Evolutionary conservation across 2,113 vertebrate species (phyloP).

Genomic region (Elephas maximus): DNA sequence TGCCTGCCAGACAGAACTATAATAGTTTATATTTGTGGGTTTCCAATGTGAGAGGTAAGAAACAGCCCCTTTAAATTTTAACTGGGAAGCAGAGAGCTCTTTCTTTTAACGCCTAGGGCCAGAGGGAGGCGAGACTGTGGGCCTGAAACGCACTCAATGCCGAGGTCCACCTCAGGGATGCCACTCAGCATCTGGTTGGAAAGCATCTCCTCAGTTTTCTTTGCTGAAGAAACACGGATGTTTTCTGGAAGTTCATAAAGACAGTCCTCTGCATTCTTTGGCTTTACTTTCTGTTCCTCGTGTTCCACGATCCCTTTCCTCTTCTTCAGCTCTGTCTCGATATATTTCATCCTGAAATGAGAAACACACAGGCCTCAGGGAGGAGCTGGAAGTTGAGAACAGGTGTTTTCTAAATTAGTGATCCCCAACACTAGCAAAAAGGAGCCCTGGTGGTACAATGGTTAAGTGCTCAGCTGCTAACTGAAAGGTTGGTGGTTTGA

Average conservation of each 20-base stretch:
- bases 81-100: neutral
- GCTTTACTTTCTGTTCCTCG: conserved; percentile 95
- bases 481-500: neutral
- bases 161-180: conserved; percentile 98
- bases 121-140: rapidly evolving
- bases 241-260: conserved; percentile 97
- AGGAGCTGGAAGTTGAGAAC: neutral
- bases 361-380: neutral
- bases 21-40: neutral
- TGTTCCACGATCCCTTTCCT: conserved; percentile 97
- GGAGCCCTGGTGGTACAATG: neutral
- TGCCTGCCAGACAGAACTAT: neutral
- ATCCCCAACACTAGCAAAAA: neutral
- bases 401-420: neutral
- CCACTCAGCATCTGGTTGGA: conserved; percentile 99
- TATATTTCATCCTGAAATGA: conserved; percentile 97
- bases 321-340: conserved; percentile 99
- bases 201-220: conserved; percentile 99
- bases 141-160: conserved; percentile 94
- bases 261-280: conserved; percentile 96
- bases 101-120: neutral
- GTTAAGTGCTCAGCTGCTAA: neutral
- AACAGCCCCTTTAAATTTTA: neutral
- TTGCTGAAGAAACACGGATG: conserved; percentile 97
- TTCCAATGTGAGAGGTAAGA: neutral